Conservation (phyloP, 2,113 vertebrate genomes). For the Nycticorax nycticorax region DNA sequence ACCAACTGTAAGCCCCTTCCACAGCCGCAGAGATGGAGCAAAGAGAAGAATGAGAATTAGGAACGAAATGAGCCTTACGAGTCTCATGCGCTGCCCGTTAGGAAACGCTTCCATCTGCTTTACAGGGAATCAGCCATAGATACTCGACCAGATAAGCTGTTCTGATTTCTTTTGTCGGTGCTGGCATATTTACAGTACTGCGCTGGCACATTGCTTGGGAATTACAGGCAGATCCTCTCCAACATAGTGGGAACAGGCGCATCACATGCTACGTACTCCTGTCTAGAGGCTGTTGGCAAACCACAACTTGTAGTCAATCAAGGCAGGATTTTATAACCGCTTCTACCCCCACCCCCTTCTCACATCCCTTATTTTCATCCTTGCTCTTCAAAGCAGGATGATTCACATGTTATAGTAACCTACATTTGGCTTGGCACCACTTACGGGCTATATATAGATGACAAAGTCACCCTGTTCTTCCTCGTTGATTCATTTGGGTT, state of each 20-base stretch:
- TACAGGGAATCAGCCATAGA: not conserved
- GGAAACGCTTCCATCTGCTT: not conserved
- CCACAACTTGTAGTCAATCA: constrained; percentile 5
- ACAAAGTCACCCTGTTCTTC: not conserved
- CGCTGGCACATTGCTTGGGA: not conserved
- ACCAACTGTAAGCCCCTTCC: not conserved
- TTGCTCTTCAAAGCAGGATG: constrained; percentile 3
- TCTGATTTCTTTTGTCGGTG: not conserved
- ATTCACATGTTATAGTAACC: constrained; percentile 51
- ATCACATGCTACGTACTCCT: not conserved
- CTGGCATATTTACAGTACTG: not conserved
- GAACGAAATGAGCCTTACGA: not conserved
- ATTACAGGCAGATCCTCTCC: not conserved
- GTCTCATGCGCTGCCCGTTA: not conserved
- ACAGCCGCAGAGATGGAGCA: not conserved
- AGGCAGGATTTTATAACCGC: not conserved
- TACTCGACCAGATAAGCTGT: not conserved
- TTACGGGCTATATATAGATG: constrained; percentile 12
- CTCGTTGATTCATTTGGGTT: not conserved
- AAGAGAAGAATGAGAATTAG: not conserved
- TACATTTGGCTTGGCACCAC: constrained; percentile 51
- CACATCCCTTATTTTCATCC: not conserved
- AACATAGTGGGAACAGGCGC: not conserved
- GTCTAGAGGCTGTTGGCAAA: constrained; percentile 4
- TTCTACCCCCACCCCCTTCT: constrained; percentile 18